These are phyloP conservation scores for Engraulis encrasicolus DNA, from an alignment of 2,113 vertebrate genomes.

Conservation along the genomic window DNA sequence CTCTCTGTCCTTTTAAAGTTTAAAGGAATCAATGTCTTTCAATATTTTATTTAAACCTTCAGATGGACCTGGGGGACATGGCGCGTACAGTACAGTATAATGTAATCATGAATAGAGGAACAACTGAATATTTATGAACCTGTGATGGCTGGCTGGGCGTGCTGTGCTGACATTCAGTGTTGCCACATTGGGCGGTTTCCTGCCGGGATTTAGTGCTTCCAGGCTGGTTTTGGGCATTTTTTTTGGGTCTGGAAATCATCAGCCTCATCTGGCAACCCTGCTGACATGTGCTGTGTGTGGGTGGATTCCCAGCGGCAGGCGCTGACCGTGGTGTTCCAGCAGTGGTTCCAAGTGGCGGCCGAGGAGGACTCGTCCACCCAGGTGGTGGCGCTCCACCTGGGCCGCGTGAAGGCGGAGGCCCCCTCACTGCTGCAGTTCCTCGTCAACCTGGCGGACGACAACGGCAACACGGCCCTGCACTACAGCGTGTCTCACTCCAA, in stretches of 20 bases:
- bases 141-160: background rate
- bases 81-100: too few relatives aligned
- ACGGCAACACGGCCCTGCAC: constrained; percentile 92
- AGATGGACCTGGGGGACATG: too few relatives aligned
- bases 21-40: background rate
- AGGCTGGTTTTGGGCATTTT: too few relatives aligned
- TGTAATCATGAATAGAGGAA: too few relatives aligned
- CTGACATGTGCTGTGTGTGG: background rate
- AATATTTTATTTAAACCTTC: background rate
- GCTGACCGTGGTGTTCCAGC: constrained; percentile 81
- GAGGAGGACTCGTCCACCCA: constrained; percentile 78
- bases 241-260: too few relatives aligned
- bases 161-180: background rate
- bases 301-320: constrained; percentile 73
- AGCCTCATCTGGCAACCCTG: too few relatives aligned
- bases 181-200: too few relatives aligned
- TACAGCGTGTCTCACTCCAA: constrained; percentile 94
- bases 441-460: constrained; percentile 89
- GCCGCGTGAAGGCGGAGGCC: constrained; percentile 64
- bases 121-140: background rate
- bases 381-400: constrained; percentile 76
- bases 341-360: constrained; percentile 90
- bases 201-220: too few relatives aligned
- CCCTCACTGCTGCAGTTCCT: constrained; percentile 80
- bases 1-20: background rate